A percentile compares a stretch with the other conserved stretches of the same genome.
Evolutionary conservation across 2,113 vertebrate genomes (phyloP).

Genomic region (Ariopsis seemanni): DNA sequence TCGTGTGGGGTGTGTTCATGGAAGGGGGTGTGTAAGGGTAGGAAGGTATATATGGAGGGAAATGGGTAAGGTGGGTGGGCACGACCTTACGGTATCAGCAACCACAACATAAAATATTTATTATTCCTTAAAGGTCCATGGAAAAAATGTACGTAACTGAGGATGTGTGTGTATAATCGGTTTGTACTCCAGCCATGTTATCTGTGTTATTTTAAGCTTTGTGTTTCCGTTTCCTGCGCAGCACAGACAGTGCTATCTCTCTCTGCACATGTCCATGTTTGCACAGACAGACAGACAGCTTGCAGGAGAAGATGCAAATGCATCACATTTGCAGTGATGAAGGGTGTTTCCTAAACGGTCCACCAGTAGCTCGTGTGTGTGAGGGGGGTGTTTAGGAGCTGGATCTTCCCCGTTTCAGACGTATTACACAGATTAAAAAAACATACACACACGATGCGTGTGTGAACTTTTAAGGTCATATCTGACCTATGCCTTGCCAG

Average conservation of each 20-base stretch:
- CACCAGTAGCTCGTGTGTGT: background rate
- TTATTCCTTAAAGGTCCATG: background rate
- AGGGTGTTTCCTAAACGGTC: background rate
- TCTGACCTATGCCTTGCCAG: background rate
- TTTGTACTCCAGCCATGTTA: constrained; percentile 14
- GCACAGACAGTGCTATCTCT: constrained; percentile 7
- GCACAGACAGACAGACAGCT: background rate
- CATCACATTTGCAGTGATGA: background rate
- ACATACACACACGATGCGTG: background rate
- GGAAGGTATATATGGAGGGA: background rate
- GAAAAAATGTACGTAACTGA: background rate
- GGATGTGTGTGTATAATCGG: constrained; percentile 17
- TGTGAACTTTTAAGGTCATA: background rate
- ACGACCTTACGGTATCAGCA: background rate
- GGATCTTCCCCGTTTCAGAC: background rate
- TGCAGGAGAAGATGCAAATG: background rate
- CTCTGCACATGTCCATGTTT: background rate
- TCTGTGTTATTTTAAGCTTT: constrained; percentile 27
- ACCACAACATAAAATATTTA: background rate
- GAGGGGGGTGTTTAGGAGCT: background rate
- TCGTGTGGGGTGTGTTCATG: too few relatives aligned
- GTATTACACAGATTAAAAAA: background rate
- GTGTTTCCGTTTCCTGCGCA: constrained; percentile 20
- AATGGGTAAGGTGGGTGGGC: background rate
- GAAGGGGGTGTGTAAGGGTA: background rate